Conservation (phyloP, 1,140 invertebrate species). For the Ceratosolen fusciceps region DNA sequence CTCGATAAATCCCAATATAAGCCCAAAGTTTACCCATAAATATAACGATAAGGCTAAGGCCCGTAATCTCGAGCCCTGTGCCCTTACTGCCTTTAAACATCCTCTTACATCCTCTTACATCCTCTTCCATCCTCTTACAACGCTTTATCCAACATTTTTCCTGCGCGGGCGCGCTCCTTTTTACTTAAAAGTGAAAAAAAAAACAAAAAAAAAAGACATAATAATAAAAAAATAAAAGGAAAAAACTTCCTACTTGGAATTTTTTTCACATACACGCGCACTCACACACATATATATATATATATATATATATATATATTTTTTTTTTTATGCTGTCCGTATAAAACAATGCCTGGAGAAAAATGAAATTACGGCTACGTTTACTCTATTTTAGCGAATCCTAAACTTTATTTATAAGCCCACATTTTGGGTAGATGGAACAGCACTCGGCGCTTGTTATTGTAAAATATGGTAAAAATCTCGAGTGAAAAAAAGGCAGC, state of each 20-base stretch:
- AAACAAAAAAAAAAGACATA: too few relatives aligned
- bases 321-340: neutral
- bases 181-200: too few relatives aligned
- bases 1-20: slow-evolving; percentile 20
- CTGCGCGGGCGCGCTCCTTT: neutral
- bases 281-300: too few relatives aligned
- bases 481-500: neutral
- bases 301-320: neutral
- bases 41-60: slow-evolving; percentile 11
- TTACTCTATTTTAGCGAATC: neutral
- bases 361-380: neutral
- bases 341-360: neutral
- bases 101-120: neutral
- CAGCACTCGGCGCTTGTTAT: neutral
- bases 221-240: too few relatives aligned
- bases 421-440: neutral
- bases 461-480: neutral
- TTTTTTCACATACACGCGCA: too few relatives aligned
- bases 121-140: neutral
- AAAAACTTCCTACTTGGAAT: neutral
- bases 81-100: slow-evolving; percentile 10
- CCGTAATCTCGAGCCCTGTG: slow-evolving; percentile 17
- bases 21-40: slow-evolving; percentile 9
- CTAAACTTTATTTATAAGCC: neutral
- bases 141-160: neutral